Base-by-base conservation (phyloP, 2,113 vertebrate genomes). In the Plecotus auritus region DNA sequence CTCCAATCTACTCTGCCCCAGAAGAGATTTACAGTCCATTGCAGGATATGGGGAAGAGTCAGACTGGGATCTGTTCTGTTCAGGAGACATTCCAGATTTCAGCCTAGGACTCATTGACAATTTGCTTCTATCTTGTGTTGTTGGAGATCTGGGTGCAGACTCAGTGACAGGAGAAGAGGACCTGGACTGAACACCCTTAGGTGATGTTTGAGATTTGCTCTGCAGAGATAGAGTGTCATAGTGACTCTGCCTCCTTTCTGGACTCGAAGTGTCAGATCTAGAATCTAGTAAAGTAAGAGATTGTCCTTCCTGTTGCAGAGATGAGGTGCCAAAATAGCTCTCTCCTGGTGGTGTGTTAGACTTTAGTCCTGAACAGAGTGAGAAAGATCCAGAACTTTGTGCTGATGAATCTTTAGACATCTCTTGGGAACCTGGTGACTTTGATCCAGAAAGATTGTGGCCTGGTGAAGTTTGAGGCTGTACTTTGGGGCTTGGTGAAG, bases 81-180 rank as follows among this genome's bases (percentile, higher is more conserved):
- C 96, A 69, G 96, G 95, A 93, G 97, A 95, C 84, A 92, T 73
- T 81, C 16, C 88, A 1, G 95, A 89, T 85, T 92, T 97, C 32
- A 96, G 45, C 30, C 18, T 47, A 82, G 94, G 90, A 86, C 94
- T 95, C 72, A 56, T 0, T 28, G 80, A 77, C 16, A 91, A 28
- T 22, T 91, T 94, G 2, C 7, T 69, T 88, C 73, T 72, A 13
- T 94, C 96, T 85, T 80, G 94, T 80, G 61, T 92, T 82, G 35
- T 1, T 88, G 93, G 96, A 78, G 95, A 97, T 67, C 37, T 97
- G 37, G 93, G 32, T 51, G 69, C 73, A 78, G 93, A 47, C 9
- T 97, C 96, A 94, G 69, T 18, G 18, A 94, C 2, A 66, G 96
- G 96, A 94, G 97, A 97, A 16, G 96, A 97, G 0, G 97, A 95